Conservation (phyloP, 2,888 invertebrate species). For the Zygaena filipendulae region DNA sequence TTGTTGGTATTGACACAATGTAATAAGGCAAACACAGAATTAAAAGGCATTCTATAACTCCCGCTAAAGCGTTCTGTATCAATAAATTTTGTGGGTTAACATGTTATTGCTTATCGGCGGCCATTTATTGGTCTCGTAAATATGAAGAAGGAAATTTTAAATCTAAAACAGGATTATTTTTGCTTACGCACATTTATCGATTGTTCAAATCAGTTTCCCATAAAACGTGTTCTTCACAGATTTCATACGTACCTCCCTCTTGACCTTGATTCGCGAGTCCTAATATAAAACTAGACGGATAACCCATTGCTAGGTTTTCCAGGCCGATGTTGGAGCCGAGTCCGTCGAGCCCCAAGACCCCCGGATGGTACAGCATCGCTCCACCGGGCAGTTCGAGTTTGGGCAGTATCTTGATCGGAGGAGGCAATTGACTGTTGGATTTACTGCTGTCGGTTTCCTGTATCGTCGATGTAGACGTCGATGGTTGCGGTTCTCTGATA, state of each 20-base stretch:
- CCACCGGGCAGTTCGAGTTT: slow-evolving; percentile 55
- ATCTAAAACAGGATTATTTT: no score
- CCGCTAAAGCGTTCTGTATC: no score
- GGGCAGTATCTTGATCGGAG: slow-evolving; percentile 46
- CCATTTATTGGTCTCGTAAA: no score
- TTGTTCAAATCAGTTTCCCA: no score
- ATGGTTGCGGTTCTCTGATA: slow-evolving; percentile 40
- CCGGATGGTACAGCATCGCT: slow-evolving; percentile 54
- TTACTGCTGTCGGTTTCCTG: slow-evolving; percentile 54
- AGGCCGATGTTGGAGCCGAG: slow-evolving; percentile 47
- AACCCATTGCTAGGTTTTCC: slow-evolving; percentile 55
- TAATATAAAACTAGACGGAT: slow-evolving; percentile 58
- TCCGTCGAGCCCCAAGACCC: slow-evolving; percentile 43
- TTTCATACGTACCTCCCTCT: slow-evolving; percentile 52
- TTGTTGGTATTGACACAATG: no score
- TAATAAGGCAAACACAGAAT: no score
- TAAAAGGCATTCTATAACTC: no score
- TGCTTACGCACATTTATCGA: no score
- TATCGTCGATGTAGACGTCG: slow-evolving; percentile 45
- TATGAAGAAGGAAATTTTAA: no score
- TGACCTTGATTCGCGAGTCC: slow-evolving; percentile 60
- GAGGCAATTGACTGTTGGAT: slow-evolving; percentile 25
- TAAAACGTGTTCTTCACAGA: no score
- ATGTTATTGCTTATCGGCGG: no score
- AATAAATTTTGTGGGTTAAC: no score